These are phyloP conservation scores for Chlorodrepanis virens DNA, from an alignment of 2,113 vertebrate genomes.

Conservation along the genomic window DNA sequence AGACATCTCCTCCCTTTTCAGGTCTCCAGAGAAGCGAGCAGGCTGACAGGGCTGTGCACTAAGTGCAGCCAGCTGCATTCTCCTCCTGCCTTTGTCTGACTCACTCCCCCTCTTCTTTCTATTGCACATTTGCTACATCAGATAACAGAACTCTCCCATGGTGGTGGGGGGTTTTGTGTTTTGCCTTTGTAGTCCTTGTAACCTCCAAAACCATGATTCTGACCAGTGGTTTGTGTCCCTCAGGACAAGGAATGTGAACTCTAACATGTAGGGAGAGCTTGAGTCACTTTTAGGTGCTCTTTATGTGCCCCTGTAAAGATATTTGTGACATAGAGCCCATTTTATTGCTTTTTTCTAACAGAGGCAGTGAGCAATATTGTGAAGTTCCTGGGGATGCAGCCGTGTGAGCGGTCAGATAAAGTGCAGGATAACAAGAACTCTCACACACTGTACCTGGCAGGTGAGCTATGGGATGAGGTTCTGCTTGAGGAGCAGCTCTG, in stretches of 20 bases:
- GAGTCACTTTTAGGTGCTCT: neutral
- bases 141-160: neutral
- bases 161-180: neutral
- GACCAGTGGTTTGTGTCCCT: neutral
- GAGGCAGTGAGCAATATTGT: constrained; percentile 83
- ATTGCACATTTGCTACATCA: neutral
- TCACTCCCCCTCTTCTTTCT: neutral
- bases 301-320: neutral
- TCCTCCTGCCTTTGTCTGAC: neutral
- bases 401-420: constrained; percentile 82
- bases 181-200: neutral
- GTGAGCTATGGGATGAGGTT: constrained; percentile 50
- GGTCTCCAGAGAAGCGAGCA: neutral
- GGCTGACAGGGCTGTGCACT: neutral
- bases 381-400: constrained; percentile 83
- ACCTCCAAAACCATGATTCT: neutral
- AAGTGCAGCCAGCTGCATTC: neutral
- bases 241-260: neutral
- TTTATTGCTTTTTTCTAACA: constrained; percentile 30
- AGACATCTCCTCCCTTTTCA: neutral
- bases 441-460: constrained; percentile 77
- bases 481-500: neutral
- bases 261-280: neutral
- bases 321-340: neutral
- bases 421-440: constrained; percentile 83